phyloP scores from a whole-genome alignment of 2,888 invertebrate genomes.

The Agonopterix heracliana region DNA sequence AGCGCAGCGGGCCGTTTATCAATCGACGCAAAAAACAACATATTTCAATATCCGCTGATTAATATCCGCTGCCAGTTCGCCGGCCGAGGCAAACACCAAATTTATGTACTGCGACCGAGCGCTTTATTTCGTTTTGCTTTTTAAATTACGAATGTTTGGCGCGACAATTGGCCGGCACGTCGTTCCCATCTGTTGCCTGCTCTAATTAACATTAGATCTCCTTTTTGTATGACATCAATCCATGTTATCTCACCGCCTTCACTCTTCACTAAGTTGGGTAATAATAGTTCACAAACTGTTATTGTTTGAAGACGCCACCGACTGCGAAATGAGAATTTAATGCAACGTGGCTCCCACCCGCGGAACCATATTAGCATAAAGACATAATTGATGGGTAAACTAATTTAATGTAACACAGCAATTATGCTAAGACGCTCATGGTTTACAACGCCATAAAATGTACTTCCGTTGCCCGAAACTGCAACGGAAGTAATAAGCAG shows the following conservation, averaged over 20 bases:
- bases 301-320: slow-evolving; percentile 1
- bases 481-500: slow-evolving; percentile 70
- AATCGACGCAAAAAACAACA: slow-evolving; percentile 73
- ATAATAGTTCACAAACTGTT: neutral
- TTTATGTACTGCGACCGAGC: slow-evolving; percentile 73
- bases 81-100: slow-evolving; percentile 71
- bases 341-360: neutral
- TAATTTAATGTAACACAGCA: slow-evolving; percentile 69
- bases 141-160: slow-evolving; percentile 72
- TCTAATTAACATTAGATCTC: slow-evolving; percentile 60
- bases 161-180: slow-evolving; percentile 57
- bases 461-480: slow-evolving; percentile 64
- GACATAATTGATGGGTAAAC: slow-evolving; percentile 66
- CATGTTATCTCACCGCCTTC: neutral
- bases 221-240: slow-evolving; percentile 22
- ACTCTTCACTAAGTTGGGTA: too few relatives aligned
- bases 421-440: slow-evolving; percentile 70
- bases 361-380: slow-evolving; percentile 56
- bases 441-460: slow-evolving; percentile 70
- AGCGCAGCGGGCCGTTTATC: slow-evolving; percentile 65
- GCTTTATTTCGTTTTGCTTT: slow-evolving; percentile 73
- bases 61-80: slow-evolving; percentile 73
- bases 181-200: slow-evolving; percentile 68
- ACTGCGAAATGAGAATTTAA: neutral
- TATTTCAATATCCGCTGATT: slow-evolving; percentile 76